Base-by-base conservation (phyloP, 2,888 invertebrate genomes). In the Phanerotoma sp. region DNA sequence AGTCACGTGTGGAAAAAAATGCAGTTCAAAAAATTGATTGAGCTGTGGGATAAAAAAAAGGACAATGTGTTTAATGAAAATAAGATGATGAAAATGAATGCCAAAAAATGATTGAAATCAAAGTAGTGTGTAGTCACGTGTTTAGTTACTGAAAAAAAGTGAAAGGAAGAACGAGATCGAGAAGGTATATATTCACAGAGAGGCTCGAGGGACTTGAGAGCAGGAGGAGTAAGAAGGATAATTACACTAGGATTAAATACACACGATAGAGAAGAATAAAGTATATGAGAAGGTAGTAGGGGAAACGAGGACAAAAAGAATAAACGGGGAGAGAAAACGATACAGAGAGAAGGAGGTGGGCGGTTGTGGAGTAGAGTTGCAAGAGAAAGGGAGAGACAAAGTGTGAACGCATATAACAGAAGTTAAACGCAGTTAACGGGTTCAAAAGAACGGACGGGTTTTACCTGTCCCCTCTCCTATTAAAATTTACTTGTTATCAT, bases 341-440 rank as follows among this genome's bases (percentile, higher is more conserved):
- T 38, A n/a, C n/a, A 47, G 54, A 37, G 54, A 51, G 46, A 28
- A 54, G 47, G 49, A 28, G 50, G 42, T 10, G 22, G 33, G n/a
- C n/a, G n/a, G n/a, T n/a, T n/a, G n/a, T n/a, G n/a, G n/a, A n/a
- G n/a, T n/a, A 15, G 22, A 35, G 11, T 46, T 13, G 32, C 32
- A 62, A 65, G 61, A 68, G 57, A 56, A 52, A 53, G 58, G 56
- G 57, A 61, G 48, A 60, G 56, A 57, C 58, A 46, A 60, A 57
- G 62, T 61, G 61, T 60, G 54, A 64, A 63, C 63, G 60, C 59
- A 53, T n/a, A n/a, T 53, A 52, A 51, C 28, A 15, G 9, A 49
- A 57, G 60, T 59, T 57, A 64, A 66, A 65, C 65, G 54, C 57
- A 49, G 53, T 51, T 53, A 56, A 55, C 54, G 45, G 46, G 49